Evolutionary conservation across 2,113 vertebrate genomes (phyloP).

Genomic region (Salvelinus sp.): DNA sequence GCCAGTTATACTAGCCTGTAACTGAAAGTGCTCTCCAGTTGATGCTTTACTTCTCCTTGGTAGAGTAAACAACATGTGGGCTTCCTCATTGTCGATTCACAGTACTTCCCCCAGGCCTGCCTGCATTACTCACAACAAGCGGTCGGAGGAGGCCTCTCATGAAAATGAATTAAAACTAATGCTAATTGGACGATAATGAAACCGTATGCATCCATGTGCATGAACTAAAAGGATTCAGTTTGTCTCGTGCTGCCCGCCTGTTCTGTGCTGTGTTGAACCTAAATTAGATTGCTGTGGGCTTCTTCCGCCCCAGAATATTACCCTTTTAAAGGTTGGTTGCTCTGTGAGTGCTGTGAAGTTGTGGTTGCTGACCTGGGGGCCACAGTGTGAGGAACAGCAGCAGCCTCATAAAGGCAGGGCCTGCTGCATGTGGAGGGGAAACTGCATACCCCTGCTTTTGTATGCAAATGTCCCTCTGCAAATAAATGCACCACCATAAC

Average conservation of each 20-base stretch:
- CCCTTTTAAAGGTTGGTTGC: background rate
- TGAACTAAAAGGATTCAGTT: background rate
- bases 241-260: background rate
- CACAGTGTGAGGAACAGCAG: background rate
- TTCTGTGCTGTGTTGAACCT: background rate
- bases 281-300: conserved; percentile 11
- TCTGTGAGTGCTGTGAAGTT: background rate
- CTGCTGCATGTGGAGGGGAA: conserved; percentile 5
- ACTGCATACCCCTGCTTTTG: conserved; percentile 37
- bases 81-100: conserved; percentile 25
- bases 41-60: conserved; percentile 29
- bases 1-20: background rate
- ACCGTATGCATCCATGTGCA: background rate
- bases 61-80: background rate
- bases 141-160: background rate
- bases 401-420: conserved; percentile 11
- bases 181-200: conserved; percentile 4
- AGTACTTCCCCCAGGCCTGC: background rate
- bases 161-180: conserved; percentile 12
- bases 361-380: background rate
- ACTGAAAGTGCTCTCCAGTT: background rate
- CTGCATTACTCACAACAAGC: background rate
- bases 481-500: conserved; percentile 17
- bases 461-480: conserved; percentile 52
- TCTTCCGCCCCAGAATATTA: background rate